Base-by-base conservation (phyloP, 2,888 invertebrate genomes). In the Leucophenga montana region DNA sequence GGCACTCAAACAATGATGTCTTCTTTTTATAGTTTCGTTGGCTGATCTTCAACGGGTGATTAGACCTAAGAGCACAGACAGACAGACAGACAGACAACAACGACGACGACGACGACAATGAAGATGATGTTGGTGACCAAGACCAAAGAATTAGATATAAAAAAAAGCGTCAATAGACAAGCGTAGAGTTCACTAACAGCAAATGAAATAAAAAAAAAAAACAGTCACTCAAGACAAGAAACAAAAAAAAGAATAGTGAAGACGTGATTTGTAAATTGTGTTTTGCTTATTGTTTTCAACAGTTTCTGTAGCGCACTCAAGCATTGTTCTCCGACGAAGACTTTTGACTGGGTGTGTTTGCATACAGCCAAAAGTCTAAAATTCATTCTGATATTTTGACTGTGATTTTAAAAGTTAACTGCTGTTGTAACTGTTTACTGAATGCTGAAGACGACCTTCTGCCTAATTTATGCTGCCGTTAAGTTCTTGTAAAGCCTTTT, bases 31-130 rank as follows among this genome's bases (percentile, higher is more conserved):
- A 18, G 59, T 59, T 6, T 59, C 22, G 20, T 22, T 20, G 20
- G 33, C 31, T 59, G 59, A 59, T 59, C 59, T 59, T 31, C n/a
- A 59, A 59, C 59, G 59, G 59, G 33, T 59, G 59, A 59, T 59
- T 59, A 59, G 33, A 59, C 59, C n/a, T n/a, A 16, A 27, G 27
- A 27, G 57, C 57, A 57, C 20, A 57, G 31, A 31, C 57, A 27
- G 27, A 27, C 27, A 18, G 18, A 57, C 20, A 57, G 31, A 31
- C 57, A 27, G 27, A 27, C 27, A 18, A 54, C 20, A 22, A 14
- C 22, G 22, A 20, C 14, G 14, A 56, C 20, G 27, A 56, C 56
- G 18, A 22, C 39, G 39, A 11, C 8, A 8, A 11, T 8, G 8
- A 39, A 39, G 11, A 39, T 5, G 39, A 39, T 39, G 39, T 5